These are phyloP conservation scores for Metopolophium dirhodum DNA, from an alignment of 1,140 invertebrate genomes.

Conservation along the genomic window DNA sequence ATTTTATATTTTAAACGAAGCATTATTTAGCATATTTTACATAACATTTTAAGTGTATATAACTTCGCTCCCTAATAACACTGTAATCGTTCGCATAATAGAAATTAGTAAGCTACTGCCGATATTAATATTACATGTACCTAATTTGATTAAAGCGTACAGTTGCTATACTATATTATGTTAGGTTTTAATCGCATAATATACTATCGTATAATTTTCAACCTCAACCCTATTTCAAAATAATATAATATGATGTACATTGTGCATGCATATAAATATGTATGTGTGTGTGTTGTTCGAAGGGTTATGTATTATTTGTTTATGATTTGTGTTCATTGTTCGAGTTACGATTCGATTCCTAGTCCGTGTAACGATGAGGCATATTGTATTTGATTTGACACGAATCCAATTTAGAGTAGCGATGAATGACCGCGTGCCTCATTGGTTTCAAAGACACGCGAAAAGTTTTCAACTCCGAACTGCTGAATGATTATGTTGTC, in stretches of 20 bases:
- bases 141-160: too few species aligned
- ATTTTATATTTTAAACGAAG: too few species aligned
- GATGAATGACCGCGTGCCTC: neutral
- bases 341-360: neutral
- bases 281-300: neutral
- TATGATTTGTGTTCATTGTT: conserved; percentile 23
- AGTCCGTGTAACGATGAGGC: neutral
- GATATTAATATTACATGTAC: too few species aligned
- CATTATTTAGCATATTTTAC: neutral
- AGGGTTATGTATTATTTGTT: neutral
- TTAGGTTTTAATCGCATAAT: too few species aligned
- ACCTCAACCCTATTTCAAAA: neutral
- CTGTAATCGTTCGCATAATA: neutral
- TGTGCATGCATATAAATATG: neutral
- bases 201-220: neutral
- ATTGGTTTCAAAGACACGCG: neutral
- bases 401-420: neutral
- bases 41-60: neutral
- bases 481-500: neutral
- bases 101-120: neutral
- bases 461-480: neutral
- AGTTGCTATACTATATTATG: too few species aligned
- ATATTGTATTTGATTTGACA: neutral
- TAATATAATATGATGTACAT: neutral
- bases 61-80: neutral